Conservation (phyloP, 2,797 vertebrate species). For the Cuniculus paca region DNA sequence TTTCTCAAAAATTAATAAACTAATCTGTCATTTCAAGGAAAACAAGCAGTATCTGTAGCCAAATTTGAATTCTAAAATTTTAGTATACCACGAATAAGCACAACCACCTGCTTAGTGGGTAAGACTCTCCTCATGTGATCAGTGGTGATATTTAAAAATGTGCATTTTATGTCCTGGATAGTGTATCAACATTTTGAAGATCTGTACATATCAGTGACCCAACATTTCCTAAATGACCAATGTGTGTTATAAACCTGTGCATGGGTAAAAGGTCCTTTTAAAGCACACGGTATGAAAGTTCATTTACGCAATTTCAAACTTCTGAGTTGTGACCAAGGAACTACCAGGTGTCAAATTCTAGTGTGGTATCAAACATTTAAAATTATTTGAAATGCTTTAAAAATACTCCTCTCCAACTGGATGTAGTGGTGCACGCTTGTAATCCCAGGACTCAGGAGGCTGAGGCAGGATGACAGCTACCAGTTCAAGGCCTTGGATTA, state of each 20-base stretch:
- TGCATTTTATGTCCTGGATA: neutral
- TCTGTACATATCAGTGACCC: neutral
- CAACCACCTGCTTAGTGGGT: neutral
- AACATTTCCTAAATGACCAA: constrained; percentile 3
- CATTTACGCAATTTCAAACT: neutral
- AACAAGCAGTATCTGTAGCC: neutral
- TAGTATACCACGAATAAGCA: neutral
- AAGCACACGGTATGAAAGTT: neutral
- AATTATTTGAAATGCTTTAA: constrained; percentile 30
- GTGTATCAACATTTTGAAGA: neutral
- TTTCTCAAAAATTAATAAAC: constrained; percentile 44
- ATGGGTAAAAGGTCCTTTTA: neutral
- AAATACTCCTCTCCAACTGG: neutral
- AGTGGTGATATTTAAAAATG: neutral
- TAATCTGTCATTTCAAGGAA: constrained; percentile 1
- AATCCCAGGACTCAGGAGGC: neutral
- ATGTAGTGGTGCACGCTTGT: neutral
- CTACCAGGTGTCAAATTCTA: neutral
- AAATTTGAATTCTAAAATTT: constrained; percentile 17
- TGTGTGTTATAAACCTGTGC: neutral
- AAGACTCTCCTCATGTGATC: neutral
- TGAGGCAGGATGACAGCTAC: neutral
- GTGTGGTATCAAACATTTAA: neutral
- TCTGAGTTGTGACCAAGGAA: constrained; percentile 11
- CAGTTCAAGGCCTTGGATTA: neutral